These are phyloP conservation scores for Euspilapteryx auroguttella DNA, from an alignment of 2,888 invertebrate genomes.

Conservation along the genomic window DNA sequence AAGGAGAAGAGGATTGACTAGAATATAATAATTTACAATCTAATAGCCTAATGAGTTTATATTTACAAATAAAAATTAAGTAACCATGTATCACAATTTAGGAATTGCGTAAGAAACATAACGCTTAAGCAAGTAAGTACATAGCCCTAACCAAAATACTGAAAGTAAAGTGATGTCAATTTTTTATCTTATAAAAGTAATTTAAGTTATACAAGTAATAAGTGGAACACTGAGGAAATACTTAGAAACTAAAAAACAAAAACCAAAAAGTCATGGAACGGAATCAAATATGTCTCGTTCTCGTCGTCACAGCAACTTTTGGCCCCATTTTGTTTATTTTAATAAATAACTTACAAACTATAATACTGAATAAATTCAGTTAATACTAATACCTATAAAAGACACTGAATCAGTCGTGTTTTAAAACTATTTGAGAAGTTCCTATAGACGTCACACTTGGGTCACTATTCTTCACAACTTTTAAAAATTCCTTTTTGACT, in stretches of 20 bases:
- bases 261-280: constrained; percentile 31
- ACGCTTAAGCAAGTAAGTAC: constrained; percentile 15
- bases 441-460: constrained; percentile 7
- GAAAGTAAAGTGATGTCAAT: too few relatives aligned
- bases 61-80: constrained; percentile 25
- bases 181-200: too few relatives aligned
- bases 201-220: neutral
- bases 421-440: constrained; percentile 7
- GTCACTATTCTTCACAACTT: constrained; percentile 4
- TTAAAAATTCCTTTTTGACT: too few relatives aligned
- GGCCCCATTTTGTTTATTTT: constrained; percentile 35
- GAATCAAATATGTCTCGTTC: constrained; percentile 12
- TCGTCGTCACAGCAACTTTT: constrained; percentile 36
- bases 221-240: too few relatives aligned
- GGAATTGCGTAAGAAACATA: constrained; percentile 36
- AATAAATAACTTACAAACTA: constrained; percentile 31
- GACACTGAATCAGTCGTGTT: constrained; percentile 29
- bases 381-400: constrained; percentile 18
- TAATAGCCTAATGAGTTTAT: constrained; percentile 10
- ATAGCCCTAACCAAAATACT: constrained; percentile 6
- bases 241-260: constrained; percentile 16
- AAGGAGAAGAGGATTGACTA: too few relatives aligned
- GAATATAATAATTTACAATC: too few relatives aligned
- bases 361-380: constrained; percentile 42
- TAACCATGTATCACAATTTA: constrained; percentile 51